Evolutionary conservation across 2,113 vertebrate species (phyloP).

Genomic region (Oreochromis spilurus): DNA sequence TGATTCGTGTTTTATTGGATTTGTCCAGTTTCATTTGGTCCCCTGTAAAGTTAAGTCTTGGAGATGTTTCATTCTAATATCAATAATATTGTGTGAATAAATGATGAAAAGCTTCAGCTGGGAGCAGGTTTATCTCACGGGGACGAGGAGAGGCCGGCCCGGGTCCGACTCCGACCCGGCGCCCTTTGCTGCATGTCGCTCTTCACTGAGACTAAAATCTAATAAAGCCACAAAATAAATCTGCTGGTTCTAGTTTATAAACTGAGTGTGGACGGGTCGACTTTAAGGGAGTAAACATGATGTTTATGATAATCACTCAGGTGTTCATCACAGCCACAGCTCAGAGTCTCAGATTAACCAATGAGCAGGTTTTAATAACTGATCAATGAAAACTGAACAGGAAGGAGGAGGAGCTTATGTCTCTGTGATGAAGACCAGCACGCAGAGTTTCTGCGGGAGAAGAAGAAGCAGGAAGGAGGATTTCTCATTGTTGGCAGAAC

Average conservation of each 20-base stretch:
- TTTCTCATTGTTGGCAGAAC: background rate
- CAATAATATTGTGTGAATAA: background rate
- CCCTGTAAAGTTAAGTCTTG: background rate
- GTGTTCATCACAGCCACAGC: background rate
- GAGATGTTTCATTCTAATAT: background rate
- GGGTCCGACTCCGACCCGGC: rapidly evolving
- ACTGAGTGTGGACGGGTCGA: background rate
- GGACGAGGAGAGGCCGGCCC: background rate
- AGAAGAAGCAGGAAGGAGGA: background rate
- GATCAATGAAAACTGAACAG: background rate
- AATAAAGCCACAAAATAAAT: background rate
- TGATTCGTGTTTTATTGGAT: rapidly evolving
- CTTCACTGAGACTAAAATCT: background rate
- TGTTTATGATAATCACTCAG: background rate
- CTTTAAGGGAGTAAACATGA: background rate
- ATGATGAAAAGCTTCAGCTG: background rate
- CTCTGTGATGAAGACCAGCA: background rate
- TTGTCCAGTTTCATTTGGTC: background rate
- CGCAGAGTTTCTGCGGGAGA: background rate
- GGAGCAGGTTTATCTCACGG: rapidly evolving
- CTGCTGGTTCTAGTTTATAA: background rate
- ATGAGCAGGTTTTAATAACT: background rate
- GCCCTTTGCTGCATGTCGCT: background rate
- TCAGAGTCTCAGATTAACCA: background rate
- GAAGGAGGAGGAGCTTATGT: background rate